Percentiles rank a stretch among this genome's conserved stretches.
These are phyloP conservation scores for Furnarius figulus DNA, from an alignment of 2,113 vertebrate genomes.

Conservation along the genomic window DNA sequence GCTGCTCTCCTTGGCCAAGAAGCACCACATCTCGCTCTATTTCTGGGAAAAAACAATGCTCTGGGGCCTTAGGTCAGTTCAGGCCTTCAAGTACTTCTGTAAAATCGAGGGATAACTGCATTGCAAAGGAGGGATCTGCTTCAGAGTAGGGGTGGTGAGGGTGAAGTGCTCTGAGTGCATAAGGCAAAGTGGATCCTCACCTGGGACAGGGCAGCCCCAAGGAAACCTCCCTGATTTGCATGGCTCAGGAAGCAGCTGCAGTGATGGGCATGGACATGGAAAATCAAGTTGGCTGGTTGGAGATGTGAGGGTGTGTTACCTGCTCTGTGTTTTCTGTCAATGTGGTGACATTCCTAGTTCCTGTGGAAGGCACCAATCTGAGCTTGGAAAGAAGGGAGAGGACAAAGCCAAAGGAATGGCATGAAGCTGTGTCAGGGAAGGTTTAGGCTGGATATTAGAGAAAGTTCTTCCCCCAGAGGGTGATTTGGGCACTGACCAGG, in stretches of 20 bases:
- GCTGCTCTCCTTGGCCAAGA: background rate
- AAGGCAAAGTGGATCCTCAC: background rate
- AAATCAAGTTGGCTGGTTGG: accelerated
- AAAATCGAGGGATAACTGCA: background rate
- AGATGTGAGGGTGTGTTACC: background rate
- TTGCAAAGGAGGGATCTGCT: background rate
- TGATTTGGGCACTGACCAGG: background rate
- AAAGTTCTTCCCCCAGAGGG: background rate
- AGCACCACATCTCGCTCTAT: background rate
- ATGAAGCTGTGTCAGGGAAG: background rate
- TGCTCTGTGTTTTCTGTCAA: background rate
- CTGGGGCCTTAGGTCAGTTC: background rate
- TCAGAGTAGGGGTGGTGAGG: no score
- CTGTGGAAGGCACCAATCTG: background rate
- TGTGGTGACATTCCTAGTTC: background rate
- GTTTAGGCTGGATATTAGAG: background rate
- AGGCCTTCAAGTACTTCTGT: background rate
- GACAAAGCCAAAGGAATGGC: no score
- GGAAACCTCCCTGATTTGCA: background rate
- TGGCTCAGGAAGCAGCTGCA: background rate
- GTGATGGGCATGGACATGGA: background rate
- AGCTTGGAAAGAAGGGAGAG: background rate
- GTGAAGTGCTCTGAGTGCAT: background rate
- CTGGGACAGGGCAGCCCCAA: background rate
- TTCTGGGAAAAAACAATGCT: background rate